Conservation (phyloP, 2,113 vertebrate species). For the Opisthocomus hoazin region DNA sequence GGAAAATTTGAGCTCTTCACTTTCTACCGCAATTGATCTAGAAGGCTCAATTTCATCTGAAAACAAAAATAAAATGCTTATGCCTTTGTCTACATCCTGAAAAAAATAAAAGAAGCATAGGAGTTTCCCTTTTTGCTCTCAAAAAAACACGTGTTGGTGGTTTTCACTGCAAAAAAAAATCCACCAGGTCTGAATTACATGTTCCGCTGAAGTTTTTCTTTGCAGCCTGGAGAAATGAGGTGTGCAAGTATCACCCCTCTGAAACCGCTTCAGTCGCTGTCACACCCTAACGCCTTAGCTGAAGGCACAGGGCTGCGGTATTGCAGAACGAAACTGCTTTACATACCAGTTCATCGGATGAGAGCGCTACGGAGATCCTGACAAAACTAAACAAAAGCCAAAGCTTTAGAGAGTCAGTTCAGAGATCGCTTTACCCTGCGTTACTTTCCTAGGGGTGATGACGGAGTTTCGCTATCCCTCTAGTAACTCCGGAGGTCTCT, state of each 20-base stretch:
- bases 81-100: background rate
- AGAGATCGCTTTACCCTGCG: fast-evolving
- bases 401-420: background rate
- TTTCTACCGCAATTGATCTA: background rate
- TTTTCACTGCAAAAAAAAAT: background rate
- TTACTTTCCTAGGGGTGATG: background rate
- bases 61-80: background rate
- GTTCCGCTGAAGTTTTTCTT: background rate
- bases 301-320: background rate
- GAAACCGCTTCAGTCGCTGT: background rate
- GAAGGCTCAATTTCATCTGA: background rate
- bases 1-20: background rate
- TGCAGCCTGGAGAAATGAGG: background rate
- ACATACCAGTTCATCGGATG: fast-evolving
- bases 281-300: background rate
- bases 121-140: background rate
- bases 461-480: background rate
- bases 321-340: background rate
- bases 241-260: background rate
- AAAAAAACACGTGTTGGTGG: fast-evolving
- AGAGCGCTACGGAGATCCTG: fast-evolving
- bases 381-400: background rate
- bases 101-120: background rate
- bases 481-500: background rate
- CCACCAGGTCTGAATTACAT: background rate